Evolutionary conservation across 2,113 vertebrate species (phyloP), one percentile per base, ranked within the genome.

Genomic region (Notarius quadriscutis): DNA sequence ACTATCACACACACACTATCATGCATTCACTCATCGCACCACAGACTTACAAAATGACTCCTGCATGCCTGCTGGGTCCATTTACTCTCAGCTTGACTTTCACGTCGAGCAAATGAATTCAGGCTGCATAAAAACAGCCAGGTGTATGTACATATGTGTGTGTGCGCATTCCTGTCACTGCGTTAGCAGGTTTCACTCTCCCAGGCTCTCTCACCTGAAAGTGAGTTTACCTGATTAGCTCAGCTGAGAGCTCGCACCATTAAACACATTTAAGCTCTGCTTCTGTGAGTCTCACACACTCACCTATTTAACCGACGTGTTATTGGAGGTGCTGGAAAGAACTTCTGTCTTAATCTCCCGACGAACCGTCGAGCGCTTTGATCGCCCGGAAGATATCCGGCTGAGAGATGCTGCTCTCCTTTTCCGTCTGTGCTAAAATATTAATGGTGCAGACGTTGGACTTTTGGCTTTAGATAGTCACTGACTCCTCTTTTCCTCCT

Each of bases 201-300:
- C 72, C 78, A 74, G 71, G 80, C 77, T 86, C 86, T 96, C 95
- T 93, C 95, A 95, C 93, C 94, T 95, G 91, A 93, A 93, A 95
- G 94, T 94, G 93, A 93, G 95, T 92, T 92, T 95, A 96, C 94
- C 95, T 95, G 94, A 93, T 94, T 96, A 96, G 96, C 95, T 95
- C 96, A 96, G 93, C 94, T 96, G 95, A 96, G 96, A 94, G 93
- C 93, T 96, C 96, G 94, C 94, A 87, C 65, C 80, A 91, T 92
- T 93, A 92, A 88, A 95, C 94, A 92, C 91, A 92, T 90, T 87
- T 91, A 91, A 93, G 94, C 92, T 92, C 94, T 5, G 57, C 83
- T 65, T 41, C 22, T 57, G 55, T 20, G 41, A 25, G 27, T 57
- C 72, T 86, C 84, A 58, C 88, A 78, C 84, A 60, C 84, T 69